Conservation (phyloP, 2,113 vertebrate genomes). For the Regulus satrapa region DNA sequence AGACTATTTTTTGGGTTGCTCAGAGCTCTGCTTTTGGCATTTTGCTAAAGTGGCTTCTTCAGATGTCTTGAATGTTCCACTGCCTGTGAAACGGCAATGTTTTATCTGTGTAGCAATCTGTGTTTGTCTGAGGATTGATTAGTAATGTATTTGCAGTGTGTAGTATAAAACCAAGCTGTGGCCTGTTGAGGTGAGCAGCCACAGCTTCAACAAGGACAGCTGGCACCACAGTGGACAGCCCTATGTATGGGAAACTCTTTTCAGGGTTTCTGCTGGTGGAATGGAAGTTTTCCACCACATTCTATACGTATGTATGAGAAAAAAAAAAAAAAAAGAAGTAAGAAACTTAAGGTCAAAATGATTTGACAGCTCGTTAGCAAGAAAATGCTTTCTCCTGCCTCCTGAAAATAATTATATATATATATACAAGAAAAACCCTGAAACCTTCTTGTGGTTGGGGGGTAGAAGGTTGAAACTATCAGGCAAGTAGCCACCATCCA, state of each 20-base stretch:
- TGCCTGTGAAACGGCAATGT: neutral
- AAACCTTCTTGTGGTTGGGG: neutral
- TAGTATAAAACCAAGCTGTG: neutral
- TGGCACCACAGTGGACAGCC: neutral
- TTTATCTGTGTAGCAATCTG: neutral
- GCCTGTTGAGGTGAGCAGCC: neutral
- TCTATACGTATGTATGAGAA: neutral
- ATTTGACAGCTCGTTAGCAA: slow-evolving; percentile 24
- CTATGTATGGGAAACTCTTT: neutral
- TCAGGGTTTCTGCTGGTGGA: neutral
- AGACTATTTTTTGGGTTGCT: neutral
- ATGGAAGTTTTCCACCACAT: neutral
- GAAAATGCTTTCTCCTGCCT: neutral
- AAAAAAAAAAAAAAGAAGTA: neutral
- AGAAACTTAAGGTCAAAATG: slow-evolving; percentile 1
- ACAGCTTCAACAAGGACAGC: neutral
- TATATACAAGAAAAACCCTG: no score
- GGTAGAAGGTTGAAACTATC: slow-evolving; percentile 21
- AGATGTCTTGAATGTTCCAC: neutral
- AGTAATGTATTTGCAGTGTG: neutral
- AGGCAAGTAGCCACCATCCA: slow-evolving; percentile 48
- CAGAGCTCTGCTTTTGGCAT: neutral
- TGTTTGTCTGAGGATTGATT: slow-evolving; percentile 21
- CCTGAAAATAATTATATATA: neutral
- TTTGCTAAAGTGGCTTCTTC: neutral